A percentile compares a stretch with the other conserved stretches of the same genome.
These are phyloP conservation scores for Cephalotes varians DNA, from an alignment of 2,888 invertebrate genomes.

Conservation along the genomic window DNA sequence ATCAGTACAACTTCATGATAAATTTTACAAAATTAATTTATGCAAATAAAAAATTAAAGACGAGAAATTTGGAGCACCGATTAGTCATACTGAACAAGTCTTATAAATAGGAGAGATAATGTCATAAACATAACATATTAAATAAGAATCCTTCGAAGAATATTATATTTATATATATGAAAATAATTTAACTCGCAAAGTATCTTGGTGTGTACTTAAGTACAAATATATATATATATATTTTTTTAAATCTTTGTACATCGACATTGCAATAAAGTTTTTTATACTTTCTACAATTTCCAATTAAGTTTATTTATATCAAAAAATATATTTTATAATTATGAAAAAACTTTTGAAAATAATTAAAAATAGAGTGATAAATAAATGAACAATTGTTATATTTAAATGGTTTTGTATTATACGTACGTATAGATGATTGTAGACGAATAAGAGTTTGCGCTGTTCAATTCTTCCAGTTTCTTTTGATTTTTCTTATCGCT, in stretches of 20 bases:
- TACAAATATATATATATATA: constrained; percentile 17
- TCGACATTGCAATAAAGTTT: constrained; percentile 39
- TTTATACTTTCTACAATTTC: constrained; percentile 14
- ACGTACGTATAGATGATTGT: constrained; percentile 15
- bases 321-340: not conserved
- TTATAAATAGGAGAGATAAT: constrained; percentile 18
- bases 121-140: not conserved
- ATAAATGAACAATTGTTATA: not conserved
- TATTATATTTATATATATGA: not conserved
- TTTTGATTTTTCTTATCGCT: constrained; percentile 5
- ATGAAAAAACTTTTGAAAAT: not conserved
- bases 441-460: not conserved
- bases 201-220: not conserved
- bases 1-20: not conserved
- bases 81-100: constrained; percentile 64
- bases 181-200: constrained; percentile 12
- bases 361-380: not conserved
- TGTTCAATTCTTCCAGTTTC: not conserved
- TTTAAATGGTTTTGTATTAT: not conserved
- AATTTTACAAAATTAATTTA: constrained; percentile 9
- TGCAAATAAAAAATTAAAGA: constrained; percentile 55
- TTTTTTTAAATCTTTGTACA: constrained; percentile 29
- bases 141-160: not conserved
- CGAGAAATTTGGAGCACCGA: constrained; percentile 68
- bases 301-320: not conserved